Evolutionary conservation across 2,888 invertebrate species (phyloP), one percentile per base, ranked within the genome.

Genomic region (Onthophagus sagittarius): DNA sequence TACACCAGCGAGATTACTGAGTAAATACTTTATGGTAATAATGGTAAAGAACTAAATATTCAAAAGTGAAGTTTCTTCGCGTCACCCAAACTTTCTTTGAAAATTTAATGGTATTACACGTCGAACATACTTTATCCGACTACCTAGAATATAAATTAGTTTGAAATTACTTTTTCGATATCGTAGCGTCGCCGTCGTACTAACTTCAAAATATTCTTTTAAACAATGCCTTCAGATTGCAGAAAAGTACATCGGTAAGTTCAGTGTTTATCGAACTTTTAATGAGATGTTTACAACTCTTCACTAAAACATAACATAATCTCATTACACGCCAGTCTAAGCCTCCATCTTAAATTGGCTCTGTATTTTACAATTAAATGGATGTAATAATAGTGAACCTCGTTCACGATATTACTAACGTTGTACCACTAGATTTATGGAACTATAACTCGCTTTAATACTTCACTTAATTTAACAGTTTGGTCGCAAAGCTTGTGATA

Each of bases 91-190:
- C 31, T 67, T 64, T 64, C 64, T 14, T 15, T 67, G 67, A 32
- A 31, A 67, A 67, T 67, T 15, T 67, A 67, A 67, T 67, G 67
- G 67, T 32, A 23, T 31, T 67, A 67, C 67, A 67, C 67, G 31
- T 67, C 15, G 23, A 67, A 32, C 67, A 67, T 67, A 67, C 67
- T 32, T 67, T 67, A 67, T 67, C 67, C 67, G 13, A 53, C 71
- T 64, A 70, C 71, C 62, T 71, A 67, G 73, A 73, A 73, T 73
- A 73, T 71, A 73, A 73, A 73, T 73, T 73, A 73, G 70, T 73
- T 73, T 39, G 32, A 67, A 73, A 73, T 73, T 73, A 67, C 73
- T 73, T 73, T 71, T 71, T 73, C 73, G 73, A 73, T 73, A 71
- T 31, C 23, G 67, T n/a, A 9, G 7, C 39, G 4, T 2, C 39